A percentile compares a stretch with the other conserved stretches of the same genome.
phyloP scores from a whole-genome alignment of 2,888 invertebrate genomes.

The Theretra japonica region DNA sequence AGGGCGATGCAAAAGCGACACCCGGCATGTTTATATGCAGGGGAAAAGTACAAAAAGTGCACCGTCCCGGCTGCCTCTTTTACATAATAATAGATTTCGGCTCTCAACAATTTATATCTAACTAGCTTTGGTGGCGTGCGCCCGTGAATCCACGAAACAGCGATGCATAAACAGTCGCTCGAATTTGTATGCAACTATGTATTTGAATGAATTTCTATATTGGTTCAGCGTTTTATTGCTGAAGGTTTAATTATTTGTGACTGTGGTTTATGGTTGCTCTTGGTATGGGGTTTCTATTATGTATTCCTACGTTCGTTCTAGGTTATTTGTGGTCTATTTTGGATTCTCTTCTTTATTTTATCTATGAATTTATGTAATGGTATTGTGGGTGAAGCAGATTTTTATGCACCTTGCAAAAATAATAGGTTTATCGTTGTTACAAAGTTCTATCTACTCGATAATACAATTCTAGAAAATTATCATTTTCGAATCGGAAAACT shows the following conservation, averaged over 20 bases:
- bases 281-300: background rate
- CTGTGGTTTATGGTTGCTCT: constrained; percentile 1
- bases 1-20: constrained; percentile 58
- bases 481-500: too few species aligned
- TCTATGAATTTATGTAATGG: too few species aligned
- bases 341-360: too few species aligned
- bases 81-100: constrained; percentile 79
- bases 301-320: background rate
- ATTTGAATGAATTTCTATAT: constrained; percentile 22
- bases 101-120: constrained; percentile 67
- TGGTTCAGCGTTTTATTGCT: constrained; percentile 17
- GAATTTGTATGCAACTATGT: constrained; percentile 24
- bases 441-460: too few species aligned
- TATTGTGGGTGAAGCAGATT: too few species aligned
- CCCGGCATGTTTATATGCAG: constrained; percentile 70
- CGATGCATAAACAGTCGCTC: constrained; percentile 7
- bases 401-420: too few species aligned
- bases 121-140: constrained; percentile 49
- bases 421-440: too few species aligned
- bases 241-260: constrained; percentile 14
- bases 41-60: constrained; percentile 69
- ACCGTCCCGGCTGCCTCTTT: constrained; percentile 65
- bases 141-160: constrained; percentile 38
- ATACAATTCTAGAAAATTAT: too few species aligned
- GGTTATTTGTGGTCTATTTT: too few species aligned